Base-by-base conservation (phyloP, 2,113 vertebrate species). In the Stigmatopora nigra region DNA sequence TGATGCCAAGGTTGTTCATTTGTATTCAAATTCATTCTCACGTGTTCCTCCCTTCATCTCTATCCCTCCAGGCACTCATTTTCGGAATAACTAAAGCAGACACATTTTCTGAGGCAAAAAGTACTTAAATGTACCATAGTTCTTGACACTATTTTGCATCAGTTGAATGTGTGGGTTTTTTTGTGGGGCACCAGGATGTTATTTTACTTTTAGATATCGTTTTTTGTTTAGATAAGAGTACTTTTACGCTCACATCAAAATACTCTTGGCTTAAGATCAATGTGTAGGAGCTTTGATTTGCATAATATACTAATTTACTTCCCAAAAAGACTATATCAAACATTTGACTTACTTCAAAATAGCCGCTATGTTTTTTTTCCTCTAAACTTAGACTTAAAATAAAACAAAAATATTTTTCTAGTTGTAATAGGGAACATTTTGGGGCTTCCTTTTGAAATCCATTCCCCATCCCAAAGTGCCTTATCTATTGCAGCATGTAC, bases 1-100 rank as follows among this genome's bases (percentile, higher is more conserved):
- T 72, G 89, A 92, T 73, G 86, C 84, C 60, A 91, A 92, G 90
- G 90, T 92, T 90, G 72, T 73, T 73, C 65, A 72, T 84, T 79
- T 72, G 55, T 60, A 64, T 65, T 71, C 64, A 58, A 75, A 75
- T 0, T 45, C 68, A 35, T 46, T 59, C 41, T 58, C 63, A 49
- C 31, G 36, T 65, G 0, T 38, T 63, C 59, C 44, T 14, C 45
- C 49, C 64, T 61, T 72, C 68, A 25, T 65, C 35, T 61, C 49
- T 59, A 55, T 64, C 55, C 19, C 61, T 62, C 0, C 4, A 69
- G 64, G 19, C 53, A 53, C 67, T 71, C 63, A 14, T 20, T 41
- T 70, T 62, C 45, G 25, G n/a, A 66, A 22, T 22, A 25, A 58
- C 59, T 64, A 58, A 48, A 56, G 38, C 56, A 51, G n/a, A 44